Evolutionary conservation across 2,888 invertebrate genomes (phyloP), one percentile per base, ranked within the genome.

Genomic region (Catocala nupta): DNA sequence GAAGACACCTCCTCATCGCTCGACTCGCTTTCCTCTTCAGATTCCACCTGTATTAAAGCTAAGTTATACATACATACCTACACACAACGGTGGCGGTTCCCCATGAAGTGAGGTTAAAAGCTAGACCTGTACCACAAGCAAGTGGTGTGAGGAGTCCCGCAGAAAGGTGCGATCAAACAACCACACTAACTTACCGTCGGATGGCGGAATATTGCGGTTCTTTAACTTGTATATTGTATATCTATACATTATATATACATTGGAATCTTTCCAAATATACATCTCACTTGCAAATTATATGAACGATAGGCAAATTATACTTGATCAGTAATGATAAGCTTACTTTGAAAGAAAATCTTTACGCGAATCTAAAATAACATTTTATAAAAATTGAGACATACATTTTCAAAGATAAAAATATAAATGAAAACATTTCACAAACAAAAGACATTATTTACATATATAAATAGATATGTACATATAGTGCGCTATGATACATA

Each of bases 1-100:
- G 98, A 98, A 80, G 98, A 98, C 75, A 96, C 96, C 73, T 96
- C 96, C 81, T 96, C 96, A 77, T 96, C 96, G 73, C 96, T 96
- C 66, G 96, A 95, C 80, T 96, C 96, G 76, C 96, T 95, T 70
- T 92, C 92, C 59, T 92, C 92, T 63, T 93, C 92, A 34, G 93
- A 91, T 90, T 93, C 93, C 91, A 91, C 93, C 93, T 93, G 83
- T 71, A 65, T 67, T 61, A 62, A 71, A 74, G 63, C 59, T 65
- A 16, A 57, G 63, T 61, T 78, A 75, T 74, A 77, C 42, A 54
- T 48, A 49, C 58, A 64, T 52, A 51, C 42, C 16, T 51, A 53
- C 49, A 16, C 11, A 50, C 42, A 43, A 33, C 53, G 53, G 55
- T 50, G 53, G 25, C 25, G 4, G 25, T 25, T 36, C 47, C 65